Conservation (phyloP, 2,113 vertebrate species). For the Nibea coibor region DNA sequence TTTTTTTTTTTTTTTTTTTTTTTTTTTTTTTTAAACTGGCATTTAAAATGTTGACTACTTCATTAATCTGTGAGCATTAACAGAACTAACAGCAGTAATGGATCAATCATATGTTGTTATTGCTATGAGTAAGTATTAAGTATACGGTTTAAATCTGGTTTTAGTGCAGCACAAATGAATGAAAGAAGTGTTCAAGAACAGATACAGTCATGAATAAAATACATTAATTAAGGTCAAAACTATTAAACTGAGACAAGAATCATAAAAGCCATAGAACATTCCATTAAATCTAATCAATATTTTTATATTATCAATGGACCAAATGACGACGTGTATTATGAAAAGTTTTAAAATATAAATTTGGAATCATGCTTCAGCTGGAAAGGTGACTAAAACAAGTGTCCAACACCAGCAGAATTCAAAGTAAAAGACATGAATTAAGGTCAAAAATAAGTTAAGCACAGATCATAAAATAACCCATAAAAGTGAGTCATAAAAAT, state of each 20-base stretch:
- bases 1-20: not conserved
- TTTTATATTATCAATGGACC: conserved; percentile 1
- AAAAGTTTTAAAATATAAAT: not conserved
- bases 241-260: conserved; percentile 1
- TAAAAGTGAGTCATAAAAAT: not conserved
- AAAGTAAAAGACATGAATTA: not conserved
- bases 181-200: not conserved
- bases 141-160: not conserved
- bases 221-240: not conserved
- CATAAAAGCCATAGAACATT: not conserved
- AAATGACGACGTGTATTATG: not conserved
- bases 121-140: not conserved
- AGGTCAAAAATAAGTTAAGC: not conserved
- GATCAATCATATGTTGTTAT: not conserved
- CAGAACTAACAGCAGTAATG: not conserved
- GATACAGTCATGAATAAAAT: not conserved
- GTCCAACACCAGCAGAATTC: not conserved
- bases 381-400: not conserved
- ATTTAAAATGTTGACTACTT: not conserved
- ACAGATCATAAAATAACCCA: not conserved
- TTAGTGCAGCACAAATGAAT: not conserved
- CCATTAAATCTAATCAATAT: not conserved
- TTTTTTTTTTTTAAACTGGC: not conserved
- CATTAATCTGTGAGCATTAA: not conserved
- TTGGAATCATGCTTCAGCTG: not conserved